These are phyloP conservation scores for Sesia bembeciformis DNA, from an alignment of 2,888 invertebrate genomes.

Conservation along the genomic window DNA sequence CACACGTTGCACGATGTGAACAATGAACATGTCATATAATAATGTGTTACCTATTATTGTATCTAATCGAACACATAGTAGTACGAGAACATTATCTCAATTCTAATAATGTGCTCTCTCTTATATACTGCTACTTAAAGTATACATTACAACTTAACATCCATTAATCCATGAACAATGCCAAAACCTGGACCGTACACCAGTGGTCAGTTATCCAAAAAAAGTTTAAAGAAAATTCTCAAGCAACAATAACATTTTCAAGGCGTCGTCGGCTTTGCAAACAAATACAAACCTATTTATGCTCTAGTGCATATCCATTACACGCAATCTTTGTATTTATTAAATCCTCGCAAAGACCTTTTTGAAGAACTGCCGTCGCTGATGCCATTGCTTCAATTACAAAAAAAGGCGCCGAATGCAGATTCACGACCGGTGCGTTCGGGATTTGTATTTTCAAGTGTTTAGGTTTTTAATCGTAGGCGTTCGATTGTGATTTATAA, in stretches of 20 bases:
- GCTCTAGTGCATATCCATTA: conserved; percentile 71
- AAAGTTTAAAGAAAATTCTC: conserved; percentile 14
- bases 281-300: conserved; percentile 48
- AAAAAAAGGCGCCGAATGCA: conserved; percentile 21
- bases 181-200: conserved; percentile 4
- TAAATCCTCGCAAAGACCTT: conserved; percentile 42
- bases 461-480: conserved; percentile 18
- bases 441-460: conserved; percentile 12
- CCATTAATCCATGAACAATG: background rate
- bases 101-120: no score
- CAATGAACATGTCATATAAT: no score
- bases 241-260: conserved; percentile 25
- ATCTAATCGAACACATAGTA: no score
- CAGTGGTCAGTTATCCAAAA: conserved; percentile 16
- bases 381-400: conserved; percentile 17
- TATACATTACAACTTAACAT: background rate
- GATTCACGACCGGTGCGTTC: conserved; percentile 24
- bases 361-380: conserved; percentile 29
- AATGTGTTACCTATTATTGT: no score
- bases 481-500: conserved; percentile 9
- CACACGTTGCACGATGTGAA: no score
- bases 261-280: conserved; percentile 47
- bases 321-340: conserved; percentile 39
- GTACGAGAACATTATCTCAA: no score
- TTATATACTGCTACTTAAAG: no score